phyloP scores from a whole-genome alignment of 2,888 invertebrate species.

The Xanthorhoe spadicearia region DNA sequence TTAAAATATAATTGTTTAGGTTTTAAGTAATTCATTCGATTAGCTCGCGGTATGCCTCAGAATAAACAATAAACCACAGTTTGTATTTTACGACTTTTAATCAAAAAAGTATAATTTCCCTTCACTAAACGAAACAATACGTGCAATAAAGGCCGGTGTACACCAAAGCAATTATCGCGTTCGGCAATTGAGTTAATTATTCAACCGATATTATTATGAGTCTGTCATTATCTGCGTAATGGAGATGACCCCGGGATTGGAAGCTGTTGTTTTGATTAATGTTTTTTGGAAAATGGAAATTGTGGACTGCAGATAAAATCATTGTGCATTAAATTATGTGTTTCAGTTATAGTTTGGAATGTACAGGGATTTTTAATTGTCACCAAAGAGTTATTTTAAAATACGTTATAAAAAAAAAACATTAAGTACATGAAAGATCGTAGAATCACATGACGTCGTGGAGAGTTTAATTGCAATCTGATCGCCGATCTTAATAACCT shows the following conservation, averaged over 20 bases:
- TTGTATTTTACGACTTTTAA: no score
- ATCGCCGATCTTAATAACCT: no score
- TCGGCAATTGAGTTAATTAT: constrained; percentile 65
- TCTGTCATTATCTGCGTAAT: constrained; percentile 28
- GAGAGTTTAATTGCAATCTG: no score
- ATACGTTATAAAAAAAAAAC: no score
- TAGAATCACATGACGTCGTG: no score
- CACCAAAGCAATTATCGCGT: constrained; percentile 52
- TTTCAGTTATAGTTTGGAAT: background rate
- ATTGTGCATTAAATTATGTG: background rate
- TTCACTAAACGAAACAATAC: constrained; percentile 38
- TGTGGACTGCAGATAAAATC: background rate
- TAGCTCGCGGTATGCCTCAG: no score
- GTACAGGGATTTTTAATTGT: no score
- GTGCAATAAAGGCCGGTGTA: constrained; percentile 41
- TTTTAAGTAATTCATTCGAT: no score
- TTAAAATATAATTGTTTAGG: no score
- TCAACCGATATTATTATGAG: constrained; percentile 50
- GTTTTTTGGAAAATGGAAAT: constrained; percentile 6
- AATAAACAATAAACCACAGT: no score
- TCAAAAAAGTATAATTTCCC: constrained; percentile 3
- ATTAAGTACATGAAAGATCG: no score
- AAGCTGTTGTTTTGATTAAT: constrained; percentile 14
- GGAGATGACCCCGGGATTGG: constrained; percentile 25
- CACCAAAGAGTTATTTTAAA: no score